Conservation (phyloP, 2,113 vertebrate species). For the Meleagris gallopavo region DNA sequence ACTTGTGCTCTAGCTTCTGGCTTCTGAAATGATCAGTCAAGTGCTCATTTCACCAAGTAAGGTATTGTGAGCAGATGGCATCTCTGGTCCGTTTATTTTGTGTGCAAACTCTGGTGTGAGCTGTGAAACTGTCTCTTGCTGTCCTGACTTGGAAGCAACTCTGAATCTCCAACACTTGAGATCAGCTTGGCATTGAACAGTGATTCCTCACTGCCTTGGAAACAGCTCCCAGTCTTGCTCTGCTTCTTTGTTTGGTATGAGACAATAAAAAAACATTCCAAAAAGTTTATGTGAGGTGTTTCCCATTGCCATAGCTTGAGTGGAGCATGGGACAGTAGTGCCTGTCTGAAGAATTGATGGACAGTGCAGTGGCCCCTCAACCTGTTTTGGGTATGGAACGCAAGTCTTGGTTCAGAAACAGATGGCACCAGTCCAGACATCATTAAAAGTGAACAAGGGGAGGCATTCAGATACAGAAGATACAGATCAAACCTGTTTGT, state of each 20-base stretch:
- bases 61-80: not conserved
- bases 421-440: too few species aligned
- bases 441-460: too few species aligned
- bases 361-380: not conserved
- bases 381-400: rapidly evolving
- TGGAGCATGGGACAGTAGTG: not conserved
- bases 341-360: not conserved
- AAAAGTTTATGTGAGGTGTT: rapidly evolving
- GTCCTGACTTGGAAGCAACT: not conserved
- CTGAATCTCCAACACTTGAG: not conserved
- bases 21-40: not conserved
- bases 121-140: not conserved
- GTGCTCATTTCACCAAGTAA: not conserved
- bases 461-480: not conserved
- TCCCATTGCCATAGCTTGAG: not conserved
- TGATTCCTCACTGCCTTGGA: rapidly evolving
- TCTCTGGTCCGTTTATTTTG: rapidly evolving
- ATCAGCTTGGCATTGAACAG: not conserved
- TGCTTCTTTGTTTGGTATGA: not conserved
- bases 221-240: rapidly evolving
- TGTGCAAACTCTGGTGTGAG: not conserved
- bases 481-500: too few species aligned
- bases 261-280: not conserved
- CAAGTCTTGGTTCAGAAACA: rapidly evolving
- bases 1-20: not conserved